Evolutionary conservation across 1,140 invertebrate species (phyloP).

Genomic region (Heliconius eleuchia): DNA sequence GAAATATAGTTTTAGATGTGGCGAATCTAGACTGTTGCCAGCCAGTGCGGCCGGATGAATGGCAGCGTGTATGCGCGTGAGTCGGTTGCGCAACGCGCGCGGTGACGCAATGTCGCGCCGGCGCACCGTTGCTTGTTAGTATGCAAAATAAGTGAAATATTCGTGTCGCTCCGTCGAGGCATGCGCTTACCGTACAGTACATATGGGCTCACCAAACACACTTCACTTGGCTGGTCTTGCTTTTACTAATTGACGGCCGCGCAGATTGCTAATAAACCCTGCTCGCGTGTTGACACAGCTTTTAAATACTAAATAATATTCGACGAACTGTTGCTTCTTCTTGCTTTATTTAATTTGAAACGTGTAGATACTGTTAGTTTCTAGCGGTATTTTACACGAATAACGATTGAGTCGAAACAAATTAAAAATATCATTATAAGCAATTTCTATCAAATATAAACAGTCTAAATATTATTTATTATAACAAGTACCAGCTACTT

Average conservation of each 20-base stretch:
- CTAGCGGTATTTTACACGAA: background rate
- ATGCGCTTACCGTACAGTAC: slow-evolving; percentile 59
- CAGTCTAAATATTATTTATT: background rate
- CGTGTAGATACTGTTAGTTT: background rate
- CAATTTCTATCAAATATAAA: too few species aligned
- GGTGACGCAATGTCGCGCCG: slow-evolving; percentile 69
- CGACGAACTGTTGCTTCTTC: background rate
- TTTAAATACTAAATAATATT: background rate
- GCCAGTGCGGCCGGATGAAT: slow-evolving; percentile 68
- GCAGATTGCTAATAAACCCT: background rate
- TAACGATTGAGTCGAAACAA: background rate
- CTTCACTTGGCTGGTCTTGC: background rate
- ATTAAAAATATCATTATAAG: background rate
- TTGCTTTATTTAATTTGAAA: background rate
- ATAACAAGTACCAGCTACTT: background rate
- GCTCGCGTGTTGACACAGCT: background rate
- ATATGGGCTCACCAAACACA: background rate
- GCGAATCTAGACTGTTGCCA: slow-evolving; percentile 63
- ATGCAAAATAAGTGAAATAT: slow-evolving; percentile 74
- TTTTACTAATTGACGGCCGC: background rate
- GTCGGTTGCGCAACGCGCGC: slow-evolving; percentile 60
- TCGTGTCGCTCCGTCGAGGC: slow-evolving; percentile 52
- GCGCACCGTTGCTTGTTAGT: slow-evolving; percentile 71
- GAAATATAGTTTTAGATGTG: slow-evolving; percentile 54
- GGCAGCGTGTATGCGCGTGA: slow-evolving; percentile 61